Evolutionary conservation across 2,797 vertebrate species (phyloP).

Genomic region (Oryzias sinensis): DNA sequence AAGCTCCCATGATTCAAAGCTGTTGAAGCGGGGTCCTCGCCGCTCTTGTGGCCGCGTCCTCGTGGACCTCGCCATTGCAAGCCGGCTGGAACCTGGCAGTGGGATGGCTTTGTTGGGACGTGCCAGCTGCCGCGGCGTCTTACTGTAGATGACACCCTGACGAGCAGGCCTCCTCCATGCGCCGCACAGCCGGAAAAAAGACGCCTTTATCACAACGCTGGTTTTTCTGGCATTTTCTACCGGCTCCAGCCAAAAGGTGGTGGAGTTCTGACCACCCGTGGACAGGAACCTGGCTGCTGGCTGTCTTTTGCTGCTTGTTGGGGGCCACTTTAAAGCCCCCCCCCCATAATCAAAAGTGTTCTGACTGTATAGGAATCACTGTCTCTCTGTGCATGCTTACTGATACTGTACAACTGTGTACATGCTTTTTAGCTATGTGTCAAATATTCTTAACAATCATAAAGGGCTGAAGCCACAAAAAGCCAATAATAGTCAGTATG

Average conservation of each 20-base stretch:
- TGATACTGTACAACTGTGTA: conserved; percentile 67
- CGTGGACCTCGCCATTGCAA: conserved; percentile 35
- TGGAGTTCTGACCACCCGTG: conserved; percentile 30
- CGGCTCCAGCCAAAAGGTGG: conserved; percentile 28
- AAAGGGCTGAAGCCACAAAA: conserved; percentile 57
- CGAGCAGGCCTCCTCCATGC: conserved; percentile 39
- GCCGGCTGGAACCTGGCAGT: conserved; percentile 40
- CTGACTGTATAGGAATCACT: conserved; percentile 51
- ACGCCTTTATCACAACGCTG: conserved; percentile 60
- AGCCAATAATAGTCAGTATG: conserved; percentile 37
- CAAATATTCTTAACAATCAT: conserved; percentile 27
- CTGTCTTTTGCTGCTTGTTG: conserved; percentile 34
- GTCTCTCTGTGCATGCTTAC: conserved; percentile 75
- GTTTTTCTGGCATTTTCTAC: conserved; percentile 34
- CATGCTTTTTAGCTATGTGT: conserved; percentile 57
- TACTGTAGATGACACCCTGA: conserved; percentile 33
- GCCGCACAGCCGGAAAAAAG: conserved; percentile 28
- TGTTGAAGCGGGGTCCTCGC: conserved; percentile 29
- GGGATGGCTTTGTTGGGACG: conserved; percentile 40
- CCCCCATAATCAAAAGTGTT: conserved; percentile 23
- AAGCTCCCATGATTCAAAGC: conserved; percentile 30
- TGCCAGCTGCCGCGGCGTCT: conserved; percentile 60
- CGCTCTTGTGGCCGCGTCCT: conserved; percentile 29
- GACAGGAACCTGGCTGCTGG: conserved; percentile 36
- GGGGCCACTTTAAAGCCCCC: conserved; percentile 11